Conservation (phyloP, 2,888 invertebrate genomes). For the Chironomus tentans region DNA sequence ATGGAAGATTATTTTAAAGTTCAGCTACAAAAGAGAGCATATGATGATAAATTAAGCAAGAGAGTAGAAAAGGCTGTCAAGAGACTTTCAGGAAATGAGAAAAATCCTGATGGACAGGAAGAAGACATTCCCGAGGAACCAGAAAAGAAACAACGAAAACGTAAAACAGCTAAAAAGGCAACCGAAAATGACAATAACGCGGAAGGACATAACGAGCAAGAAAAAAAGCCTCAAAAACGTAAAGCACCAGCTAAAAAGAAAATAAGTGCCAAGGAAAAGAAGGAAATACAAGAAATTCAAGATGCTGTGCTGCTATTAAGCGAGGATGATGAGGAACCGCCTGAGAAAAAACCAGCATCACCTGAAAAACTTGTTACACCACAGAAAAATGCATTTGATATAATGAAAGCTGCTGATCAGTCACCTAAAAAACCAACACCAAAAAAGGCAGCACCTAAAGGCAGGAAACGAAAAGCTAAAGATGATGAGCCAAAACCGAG, state of each 20-base stretch:
- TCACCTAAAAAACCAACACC: background rate
- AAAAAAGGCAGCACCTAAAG: conserved; percentile 16
- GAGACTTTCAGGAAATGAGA: conserved; percentile 46
- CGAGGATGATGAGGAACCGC: background rate
- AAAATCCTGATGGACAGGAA: conserved; percentile 33
- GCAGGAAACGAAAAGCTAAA: conserved; percentile 8
- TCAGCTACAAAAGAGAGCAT: conserved; percentile 46
- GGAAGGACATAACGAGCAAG: conserved; percentile 26
- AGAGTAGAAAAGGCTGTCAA: conserved; percentile 69
- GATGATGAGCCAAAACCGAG: conserved; percentile 24
- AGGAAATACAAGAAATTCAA: conserved; percentile 29
- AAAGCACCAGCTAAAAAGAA: conserved; percentile 29
- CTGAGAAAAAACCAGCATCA: background rate
- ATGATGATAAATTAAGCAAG: conserved; percentile 57
- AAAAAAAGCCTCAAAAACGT: background rate
- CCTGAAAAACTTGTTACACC: background rate
- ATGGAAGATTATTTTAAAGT: conserved; percentile 66
- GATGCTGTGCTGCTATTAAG: conserved; percentile 22
- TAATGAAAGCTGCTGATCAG: background rate
- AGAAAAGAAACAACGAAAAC: conserved; percentile 3
- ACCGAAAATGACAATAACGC: conserved; percentile 34
- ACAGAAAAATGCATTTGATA: background rate
- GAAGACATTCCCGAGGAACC: conserved; percentile 27
- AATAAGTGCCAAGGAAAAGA: conserved; percentile 31
- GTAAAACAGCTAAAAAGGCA: background rate